These are phyloP conservation scores for Asbolus verrucosus DNA, from an alignment of 1,140 invertebrate species.

Conservation along the genomic window DNA sequence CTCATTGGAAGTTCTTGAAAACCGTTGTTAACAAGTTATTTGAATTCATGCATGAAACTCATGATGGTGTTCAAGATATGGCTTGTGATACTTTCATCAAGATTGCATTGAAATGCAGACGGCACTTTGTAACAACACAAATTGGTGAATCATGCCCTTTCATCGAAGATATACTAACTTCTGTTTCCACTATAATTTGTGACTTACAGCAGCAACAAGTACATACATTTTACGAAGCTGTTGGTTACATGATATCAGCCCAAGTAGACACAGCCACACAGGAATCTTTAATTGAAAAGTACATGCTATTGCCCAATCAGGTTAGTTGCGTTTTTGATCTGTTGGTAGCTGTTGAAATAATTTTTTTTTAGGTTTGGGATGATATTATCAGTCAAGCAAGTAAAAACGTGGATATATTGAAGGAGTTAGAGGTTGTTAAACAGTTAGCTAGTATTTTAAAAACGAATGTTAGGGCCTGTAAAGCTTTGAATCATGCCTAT, in stretches of 20 bases:
- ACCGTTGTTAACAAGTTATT: constrained; percentile 99
- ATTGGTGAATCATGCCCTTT: constrained; percentile 97
- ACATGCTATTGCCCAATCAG: constrained; percentile 98
- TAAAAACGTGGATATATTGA: constrained; percentile 96
- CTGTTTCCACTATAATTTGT: constrained; percentile 98
- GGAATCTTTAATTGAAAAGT: constrained; percentile 95
- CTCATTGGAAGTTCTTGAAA: constrained; percentile 99
- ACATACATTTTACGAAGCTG: constrained; percentile 99
- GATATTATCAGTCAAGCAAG: constrained; percentile 97
- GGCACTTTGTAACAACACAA: constrained; percentile 98
- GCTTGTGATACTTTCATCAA: constrained; percentile 99
- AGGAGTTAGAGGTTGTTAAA: constrained; percentile 96
- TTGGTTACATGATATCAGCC: constrained; percentile 98
- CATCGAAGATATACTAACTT: constrained; percentile 98
- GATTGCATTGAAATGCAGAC: constrained; percentile 98
- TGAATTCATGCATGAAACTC: constrained; percentile 99
- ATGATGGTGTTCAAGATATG: constrained; percentile 99
- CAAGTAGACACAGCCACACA: constrained; percentile 91
- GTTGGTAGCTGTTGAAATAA: neutral
- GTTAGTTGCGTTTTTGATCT: constrained; percentile 64
- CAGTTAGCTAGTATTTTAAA: constrained; percentile 98
- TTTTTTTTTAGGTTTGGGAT: constrained; percentile 83
- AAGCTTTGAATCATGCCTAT: constrained; percentile 96
- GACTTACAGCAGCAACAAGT: constrained; percentile 94
- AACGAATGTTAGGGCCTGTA: constrained; percentile 98